Base-by-base conservation (phyloP, 1,140 invertebrate genomes). In the Euwallacea similis region DNA sequence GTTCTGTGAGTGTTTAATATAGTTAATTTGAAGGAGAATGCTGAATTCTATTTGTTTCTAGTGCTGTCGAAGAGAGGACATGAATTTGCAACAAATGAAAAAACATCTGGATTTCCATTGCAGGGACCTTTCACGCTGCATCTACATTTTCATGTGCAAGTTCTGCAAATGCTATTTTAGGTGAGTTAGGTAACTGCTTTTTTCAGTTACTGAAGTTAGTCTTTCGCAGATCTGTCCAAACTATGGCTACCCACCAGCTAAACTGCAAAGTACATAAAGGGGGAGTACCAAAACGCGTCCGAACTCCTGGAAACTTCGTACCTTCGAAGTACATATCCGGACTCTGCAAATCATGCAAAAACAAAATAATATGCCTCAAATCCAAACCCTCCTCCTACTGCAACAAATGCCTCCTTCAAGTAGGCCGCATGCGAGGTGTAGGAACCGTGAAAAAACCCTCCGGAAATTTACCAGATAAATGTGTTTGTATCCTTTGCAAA, bases 121-220 rank as follows among this genome's bases (percentile, higher is more conserved):
- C 2, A 70, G 41, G 10, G 76, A 78, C 53, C 64, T 63, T n/a
- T 60, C 66, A 16, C 72, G 72, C 7, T 72, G 71, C 43, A 73
- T 79, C 46, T 79, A 79, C 55, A 74, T 79, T 42, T 79, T 71
- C 55, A 75, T 76, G 43, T 80, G 79, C 69, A 79, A 76, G 64
- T 73, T 60, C 44, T 80, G 79, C 66, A 73, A 74, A 7, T 77
- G 73, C 62, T 78, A 76, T 62, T 80, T 79, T 67, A 68, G 77
- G 53, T 71, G 65, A 56, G 62, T n/a, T 58, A 7, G 7, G 10
- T 50, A 56, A 56, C 54, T 50, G 11, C 7, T 60, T 60, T 41
- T 42, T n/a, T 33, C 46, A 63, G 0, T 63, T 13, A 16, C 54
- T 9, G 2, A 60, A n/a, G 7, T 55, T 66, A 54, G 11, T 54